Evolutionary conservation across 2,797 vertebrate genomes (phyloP).

Genomic region (Strix occidentalis): DNA sequence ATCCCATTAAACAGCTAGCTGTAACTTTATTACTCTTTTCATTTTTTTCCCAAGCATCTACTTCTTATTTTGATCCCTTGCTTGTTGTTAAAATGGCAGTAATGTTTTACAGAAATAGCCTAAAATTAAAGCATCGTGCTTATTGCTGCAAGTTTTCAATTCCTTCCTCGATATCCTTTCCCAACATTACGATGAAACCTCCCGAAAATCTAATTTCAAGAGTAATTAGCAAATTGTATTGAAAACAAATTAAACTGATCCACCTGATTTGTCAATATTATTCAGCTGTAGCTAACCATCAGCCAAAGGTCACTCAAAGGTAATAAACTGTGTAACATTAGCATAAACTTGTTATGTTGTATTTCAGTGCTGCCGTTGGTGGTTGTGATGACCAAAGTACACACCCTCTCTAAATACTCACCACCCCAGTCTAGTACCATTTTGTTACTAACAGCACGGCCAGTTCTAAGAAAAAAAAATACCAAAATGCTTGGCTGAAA

Average conservation of each 20-base stretch:
- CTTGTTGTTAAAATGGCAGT: conserved; percentile 26
- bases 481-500: background rate
- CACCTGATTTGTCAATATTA: conserved; percentile 41
- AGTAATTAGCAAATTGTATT: conserved; percentile 66
- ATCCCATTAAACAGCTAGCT: conserved; percentile 25
- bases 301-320: conserved; percentile 32
- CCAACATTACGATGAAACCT: background rate
- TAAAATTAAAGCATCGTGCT: conserved; percentile 34
- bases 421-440: background rate
- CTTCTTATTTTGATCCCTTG: background rate
- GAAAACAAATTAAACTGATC: conserved; percentile 57
- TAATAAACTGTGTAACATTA: background rate
- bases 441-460: background rate
- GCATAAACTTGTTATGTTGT: background rate
- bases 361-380: background rate
- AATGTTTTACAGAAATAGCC: conserved; percentile 31
- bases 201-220: conserved; percentile 52
- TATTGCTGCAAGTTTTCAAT: conserved; percentile 1
- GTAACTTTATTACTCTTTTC: background rate
- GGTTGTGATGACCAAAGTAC: background rate
- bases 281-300: conserved; percentile 44
- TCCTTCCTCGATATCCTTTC: background rate
- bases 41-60: background rate
- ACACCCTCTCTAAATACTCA: background rate
- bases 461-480: background rate